Conservation (phyloP, 2,888 invertebrate genomes). For the Parnassius mnemosyne region DNA sequence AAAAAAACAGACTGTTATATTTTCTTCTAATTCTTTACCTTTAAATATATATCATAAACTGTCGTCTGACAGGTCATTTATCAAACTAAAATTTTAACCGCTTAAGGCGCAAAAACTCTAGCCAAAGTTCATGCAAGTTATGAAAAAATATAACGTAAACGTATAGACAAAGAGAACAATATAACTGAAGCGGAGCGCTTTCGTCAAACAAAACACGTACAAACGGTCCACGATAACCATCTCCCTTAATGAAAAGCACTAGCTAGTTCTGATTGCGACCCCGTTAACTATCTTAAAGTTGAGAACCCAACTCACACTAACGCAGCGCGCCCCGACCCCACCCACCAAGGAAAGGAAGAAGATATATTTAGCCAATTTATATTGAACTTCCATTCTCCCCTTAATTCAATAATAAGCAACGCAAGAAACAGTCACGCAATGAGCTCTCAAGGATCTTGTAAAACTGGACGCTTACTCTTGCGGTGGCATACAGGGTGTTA, state of each 20-base stretch:
- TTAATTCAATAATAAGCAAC: constrained; percentile 33
- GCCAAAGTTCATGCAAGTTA: constrained; percentile 12
- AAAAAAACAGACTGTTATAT: too few relatives aligned
- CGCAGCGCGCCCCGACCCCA: constrained; percentile 42
- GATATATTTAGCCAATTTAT: constrained; percentile 48
- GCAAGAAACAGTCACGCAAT: constrained; percentile 39
- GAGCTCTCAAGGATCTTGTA: constrained; percentile 55
- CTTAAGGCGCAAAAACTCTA: background rate
- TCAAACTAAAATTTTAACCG: background rate
- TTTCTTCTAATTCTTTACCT: too few relatives aligned
- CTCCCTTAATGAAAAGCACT: constrained; percentile 75
- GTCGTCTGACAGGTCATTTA: too few relatives aligned
- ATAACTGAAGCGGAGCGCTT: constrained; percentile 52
- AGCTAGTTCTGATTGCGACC: constrained; percentile 73
- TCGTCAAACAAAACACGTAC: constrained; percentile 67
- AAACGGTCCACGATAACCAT: constrained; percentile 61
- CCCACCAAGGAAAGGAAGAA: constrained; percentile 60
- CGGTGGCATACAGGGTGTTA: constrained; percentile 44
- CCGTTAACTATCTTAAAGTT: constrained; percentile 77
- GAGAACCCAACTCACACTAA: constrained; percentile 59
- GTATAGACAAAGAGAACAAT: constrained; percentile 37
- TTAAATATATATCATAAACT: too few relatives aligned
- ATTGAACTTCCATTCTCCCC: constrained; percentile 42
- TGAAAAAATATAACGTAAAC: constrained; percentile 7
- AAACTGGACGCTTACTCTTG: constrained; percentile 45